Evolutionary conservation across 2,797 vertebrate species (phyloP).

Genomic region (Sebastes minor): DNA sequence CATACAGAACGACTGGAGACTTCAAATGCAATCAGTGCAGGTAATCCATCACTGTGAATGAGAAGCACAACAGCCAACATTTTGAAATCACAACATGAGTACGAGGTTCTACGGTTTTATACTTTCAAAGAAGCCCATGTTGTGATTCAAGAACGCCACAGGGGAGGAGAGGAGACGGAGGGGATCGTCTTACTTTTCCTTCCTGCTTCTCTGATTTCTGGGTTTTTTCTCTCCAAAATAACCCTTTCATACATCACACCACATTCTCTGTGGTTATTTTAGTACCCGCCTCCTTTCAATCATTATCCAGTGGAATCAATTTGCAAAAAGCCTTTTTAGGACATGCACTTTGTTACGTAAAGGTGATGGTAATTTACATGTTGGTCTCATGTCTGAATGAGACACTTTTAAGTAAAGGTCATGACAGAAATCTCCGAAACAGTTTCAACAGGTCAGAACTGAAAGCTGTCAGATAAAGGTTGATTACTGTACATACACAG

Average conservation of each 20-base stretch:
- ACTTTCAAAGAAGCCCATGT: slow-evolving; percentile 25
- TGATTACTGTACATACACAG: neutral
- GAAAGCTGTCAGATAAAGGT: slow-evolving; percentile 6
- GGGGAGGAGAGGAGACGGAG: neutral
- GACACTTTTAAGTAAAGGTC: neutral
- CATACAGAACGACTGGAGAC: neutral
- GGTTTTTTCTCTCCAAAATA: neutral
- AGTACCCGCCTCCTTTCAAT: neutral
- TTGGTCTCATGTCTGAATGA: neutral
- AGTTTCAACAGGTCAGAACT: neutral
- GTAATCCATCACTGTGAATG: slow-evolving; percentile 3
- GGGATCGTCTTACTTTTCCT: slow-evolving; percentile 6
- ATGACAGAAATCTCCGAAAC: neutral
- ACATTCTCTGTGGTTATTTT: neutral
- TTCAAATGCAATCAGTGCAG: neutral
- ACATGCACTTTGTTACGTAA: neutral
- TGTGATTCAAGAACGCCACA: slow-evolving; percentile 11
- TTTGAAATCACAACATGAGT: neutral
- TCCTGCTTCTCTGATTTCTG: slow-evolving; percentile 11
- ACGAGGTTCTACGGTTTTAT: neutral
- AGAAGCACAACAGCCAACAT: neutral
- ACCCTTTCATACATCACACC: neutral
- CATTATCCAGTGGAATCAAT: neutral
- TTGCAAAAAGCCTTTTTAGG: neutral
- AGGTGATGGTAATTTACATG: neutral